These are phyloP conservation scores for Caenorhabditis sp. DNA, from an alignment of 2,888 invertebrate species.

Conservation along the genomic window DNA sequence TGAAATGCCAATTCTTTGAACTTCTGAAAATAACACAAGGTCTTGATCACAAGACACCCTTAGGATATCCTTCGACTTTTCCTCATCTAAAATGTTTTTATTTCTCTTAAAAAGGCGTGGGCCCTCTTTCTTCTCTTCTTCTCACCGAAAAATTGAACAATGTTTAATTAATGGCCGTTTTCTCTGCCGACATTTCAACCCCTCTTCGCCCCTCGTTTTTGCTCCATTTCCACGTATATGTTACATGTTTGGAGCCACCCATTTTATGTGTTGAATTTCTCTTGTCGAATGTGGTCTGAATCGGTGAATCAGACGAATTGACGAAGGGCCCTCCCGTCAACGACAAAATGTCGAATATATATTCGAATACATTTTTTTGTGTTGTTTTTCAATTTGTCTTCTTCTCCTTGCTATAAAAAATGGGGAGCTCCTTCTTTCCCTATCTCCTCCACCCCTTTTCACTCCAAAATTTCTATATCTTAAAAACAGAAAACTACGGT, in stretches of 20 bases:
- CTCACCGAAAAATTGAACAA: constrained; percentile 42
- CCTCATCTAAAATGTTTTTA: constrained; percentile 16
- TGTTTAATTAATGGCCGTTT: constrained; percentile 56
- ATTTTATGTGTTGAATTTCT: constrained; percentile 40
- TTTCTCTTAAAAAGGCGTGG: not conserved
- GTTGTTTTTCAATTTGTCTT: constrained; percentile 27
- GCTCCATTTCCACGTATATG: constrained; percentile 44
- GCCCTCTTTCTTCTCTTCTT: not conserved
- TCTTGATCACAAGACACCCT: constrained; percentile 12
- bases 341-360: constrained; percentile 35
- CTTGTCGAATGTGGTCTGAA: constrained; percentile 8
- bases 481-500: constrained; percentile 15
- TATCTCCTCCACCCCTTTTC: not conserved
- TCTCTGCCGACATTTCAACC: constrained; percentile 4
- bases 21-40: constrained; percentile 6
- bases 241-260: constrained; percentile 46
- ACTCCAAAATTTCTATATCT: constrained; percentile 1
- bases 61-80: not conserved
- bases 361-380: constrained; percentile 41
- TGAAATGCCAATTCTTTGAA: not conserved
- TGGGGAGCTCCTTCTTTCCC: not conserved
- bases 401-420: constrained; percentile 24
- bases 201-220: not conserved
- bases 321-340: constrained; percentile 7
- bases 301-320: constrained; percentile 37